phyloP scores from a whole-genome alignment of 2,888 invertebrate species.

The Argyresthia goedartella region DNA sequence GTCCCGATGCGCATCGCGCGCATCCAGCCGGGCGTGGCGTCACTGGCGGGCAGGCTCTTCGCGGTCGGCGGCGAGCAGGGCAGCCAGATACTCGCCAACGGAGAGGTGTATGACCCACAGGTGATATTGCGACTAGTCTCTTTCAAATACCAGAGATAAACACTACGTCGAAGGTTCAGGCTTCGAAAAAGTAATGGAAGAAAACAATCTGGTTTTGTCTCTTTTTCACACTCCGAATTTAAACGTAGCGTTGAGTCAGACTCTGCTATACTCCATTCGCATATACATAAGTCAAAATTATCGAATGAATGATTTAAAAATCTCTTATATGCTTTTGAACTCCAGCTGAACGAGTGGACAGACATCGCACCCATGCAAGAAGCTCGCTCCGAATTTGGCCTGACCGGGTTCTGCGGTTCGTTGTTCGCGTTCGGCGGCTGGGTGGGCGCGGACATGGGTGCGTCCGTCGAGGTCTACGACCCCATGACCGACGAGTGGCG shows the following conservation, averaged over 20 bases:
- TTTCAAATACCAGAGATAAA: too few species aligned
- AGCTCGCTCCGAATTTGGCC: constrained; percentile 90
- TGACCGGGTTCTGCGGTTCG: constrained; percentile 85
- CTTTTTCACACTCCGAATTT: too few species aligned
- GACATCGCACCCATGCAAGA: constrained; percentile 81
- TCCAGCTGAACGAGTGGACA: constrained; percentile 68
- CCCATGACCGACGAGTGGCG: constrained; percentile 84
- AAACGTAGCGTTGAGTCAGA: too few species aligned
- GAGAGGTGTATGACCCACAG: constrained; percentile 86
- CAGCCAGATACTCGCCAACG: constrained; percentile 88
- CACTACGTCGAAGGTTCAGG: too few species aligned
- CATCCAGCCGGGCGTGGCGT: constrained; percentile 89
- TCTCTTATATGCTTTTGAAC: not conserved
- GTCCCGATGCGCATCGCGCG: constrained; percentile 87
- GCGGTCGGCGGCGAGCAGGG: constrained; percentile 94
- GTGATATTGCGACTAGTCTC: constrained; percentile 28
- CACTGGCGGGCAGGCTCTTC: constrained; percentile 87
- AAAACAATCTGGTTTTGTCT: too few species aligned
- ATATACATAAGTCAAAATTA: too few species aligned
- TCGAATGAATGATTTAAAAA: not conserved
- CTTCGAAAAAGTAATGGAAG: too few species aligned
- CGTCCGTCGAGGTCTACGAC: constrained; percentile 89
- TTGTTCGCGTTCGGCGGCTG: constrained; percentile 93
- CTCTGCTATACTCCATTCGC: too few species aligned
- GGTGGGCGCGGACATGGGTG: constrained; percentile 93